Conservation (phyloP, 2,888 invertebrate genomes). For the Caenorhabditis virilis region DNA sequence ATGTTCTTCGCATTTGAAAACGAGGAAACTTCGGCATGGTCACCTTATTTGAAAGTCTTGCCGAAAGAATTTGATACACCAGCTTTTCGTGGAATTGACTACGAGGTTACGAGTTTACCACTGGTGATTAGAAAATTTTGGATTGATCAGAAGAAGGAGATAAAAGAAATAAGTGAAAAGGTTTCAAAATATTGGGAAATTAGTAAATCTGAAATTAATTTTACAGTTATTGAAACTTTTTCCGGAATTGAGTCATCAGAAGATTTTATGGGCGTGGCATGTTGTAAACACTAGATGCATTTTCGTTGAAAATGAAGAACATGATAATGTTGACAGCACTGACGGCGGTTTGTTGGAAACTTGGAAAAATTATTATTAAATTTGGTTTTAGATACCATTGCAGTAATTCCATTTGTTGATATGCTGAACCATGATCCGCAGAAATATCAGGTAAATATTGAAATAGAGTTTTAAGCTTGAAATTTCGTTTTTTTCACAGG, state of each 20-base stretch:
- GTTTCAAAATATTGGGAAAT: conserved; percentile 6
- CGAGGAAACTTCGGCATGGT: conserved; percentile 43
- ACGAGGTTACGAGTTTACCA: conserved; percentile 34
- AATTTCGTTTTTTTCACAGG: conserved; percentile 20
- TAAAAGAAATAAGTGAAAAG: conserved; percentile 23
- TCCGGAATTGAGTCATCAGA: conserved; percentile 26
- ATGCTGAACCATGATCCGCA: conserved; percentile 64
- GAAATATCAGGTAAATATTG: conserved; percentile 18
- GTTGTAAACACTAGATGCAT: conserved; percentile 64
- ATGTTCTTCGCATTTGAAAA: conserved; percentile 58
- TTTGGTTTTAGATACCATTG: conserved; percentile 53
- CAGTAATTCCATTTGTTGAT: conserved; percentile 65
- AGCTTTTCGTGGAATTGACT: conserved; percentile 23
- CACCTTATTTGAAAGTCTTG: conserved; percentile 58
- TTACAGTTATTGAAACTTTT: conserved; percentile 26
- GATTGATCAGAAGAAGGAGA: conserved; percentile 50
- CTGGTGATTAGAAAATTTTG: conserved; percentile 42
- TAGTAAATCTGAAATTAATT: conserved; percentile 6
- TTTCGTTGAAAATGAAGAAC: conserved; percentile 43
- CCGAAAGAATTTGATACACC: conserved; percentile 48
- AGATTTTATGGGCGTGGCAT: conserved; percentile 66
- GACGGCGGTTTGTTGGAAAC: conserved; percentile 21
- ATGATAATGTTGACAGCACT: conserved; percentile 37
- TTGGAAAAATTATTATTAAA: neutral
- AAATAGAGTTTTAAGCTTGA: neutral